Base-by-base conservation (phyloP, 2,797 vertebrate genomes). In the Myiothlypis coronata region DNA sequence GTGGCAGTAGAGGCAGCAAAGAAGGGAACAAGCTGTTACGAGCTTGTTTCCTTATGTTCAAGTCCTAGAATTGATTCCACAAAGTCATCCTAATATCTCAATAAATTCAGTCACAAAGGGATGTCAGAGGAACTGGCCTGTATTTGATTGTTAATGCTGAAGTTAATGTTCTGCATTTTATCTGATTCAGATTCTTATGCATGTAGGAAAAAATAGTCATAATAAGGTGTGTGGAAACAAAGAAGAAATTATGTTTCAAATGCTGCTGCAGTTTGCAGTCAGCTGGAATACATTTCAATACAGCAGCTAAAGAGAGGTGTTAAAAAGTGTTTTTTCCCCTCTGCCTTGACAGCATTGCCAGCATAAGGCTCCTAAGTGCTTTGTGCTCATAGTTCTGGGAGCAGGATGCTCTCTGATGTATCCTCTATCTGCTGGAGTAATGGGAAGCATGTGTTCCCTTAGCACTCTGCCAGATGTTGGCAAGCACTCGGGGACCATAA, bases 391-490 rank as follows among this genome's bases (percentile, higher is more conserved):
- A 15, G 30, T 23, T 59, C 6, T 82, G 77, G 55, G 86, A 84
- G 81, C n/a, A 74, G 61, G 69, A n/a, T 82, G 61, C 46, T 57
- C 7, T 34, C 78, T 76, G 6, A 34, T 9, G 44, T 8, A 21
- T 44, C 39, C 47, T 69, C 67, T 65, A 16, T 44, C 74, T 80
- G 74, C 63, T 61, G 63, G 3, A 27, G 47, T 61, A 52, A 55
- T 41, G 82, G 78, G 71, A 47, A 94, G 47, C 78, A 20, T 61
- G 77, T 89, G 86, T 84, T 90, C 71, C 77, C 59, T 35, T 3
- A 52, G 55, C 70, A 89, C 59, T 82, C 86, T 89, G 90, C 86
- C 80, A 90, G 88, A 63, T 94, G 86, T 68, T 92, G 90, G 93
- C 90, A 63, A 63, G 80, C 44, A 7, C 63, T 30, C 1, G 0